Base-by-base conservation (phyloP, 1,140 invertebrate species). In the Drosophila arizonae region DNA sequence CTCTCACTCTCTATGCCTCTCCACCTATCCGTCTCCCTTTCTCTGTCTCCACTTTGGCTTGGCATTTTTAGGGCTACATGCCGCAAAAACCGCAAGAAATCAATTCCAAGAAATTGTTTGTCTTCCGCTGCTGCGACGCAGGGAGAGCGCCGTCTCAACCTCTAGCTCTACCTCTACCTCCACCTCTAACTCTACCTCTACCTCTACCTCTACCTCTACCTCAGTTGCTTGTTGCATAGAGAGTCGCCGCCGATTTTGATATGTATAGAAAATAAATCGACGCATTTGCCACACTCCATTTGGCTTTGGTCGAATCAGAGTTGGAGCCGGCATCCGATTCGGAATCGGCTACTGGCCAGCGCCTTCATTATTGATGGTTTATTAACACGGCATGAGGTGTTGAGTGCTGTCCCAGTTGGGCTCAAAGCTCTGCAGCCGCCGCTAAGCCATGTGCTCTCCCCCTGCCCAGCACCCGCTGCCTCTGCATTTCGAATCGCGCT, bases 41-140 rank as follows among this genome's bases (percentile, higher is more conserved):
- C 11, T 13, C 36, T 17, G 3, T 15, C 61, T 66, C 13, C 30
- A 6, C 1, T 43, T 3, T 54, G 51, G 46, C 55, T 65, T 45
- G 68, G 81, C 80, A 84, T 84, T 84, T 85, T 84, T 84, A 84
- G 81, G 80, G 81, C 80, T 84, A 84, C 80, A 74, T 60, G 63
- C 77, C 81, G 61, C 81, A 85, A 86, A 82, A 85, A 85, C 81
- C 81, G 45, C 81, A 85, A 81, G 81, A 85, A 85, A 85, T 85
- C 81, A 85, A 85, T 85, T 85, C 81, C 81, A 77, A 85, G 81
- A 85, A 81, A 85, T 85, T 86, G 81, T 85, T 71, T 85, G 81
- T 85, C 81, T 85, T 85, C 81, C 81, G 81, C 81, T 86, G 77
- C 72, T 26, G 50, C 75, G 51, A 21, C 52, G 46, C 28, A 3